A percentile compares a stretch with the other conserved stretches of the same genome.
phyloP scores from a whole-genome alignment of 2,797 vertebrate genomes.

The Rhincodon typus region DNA sequence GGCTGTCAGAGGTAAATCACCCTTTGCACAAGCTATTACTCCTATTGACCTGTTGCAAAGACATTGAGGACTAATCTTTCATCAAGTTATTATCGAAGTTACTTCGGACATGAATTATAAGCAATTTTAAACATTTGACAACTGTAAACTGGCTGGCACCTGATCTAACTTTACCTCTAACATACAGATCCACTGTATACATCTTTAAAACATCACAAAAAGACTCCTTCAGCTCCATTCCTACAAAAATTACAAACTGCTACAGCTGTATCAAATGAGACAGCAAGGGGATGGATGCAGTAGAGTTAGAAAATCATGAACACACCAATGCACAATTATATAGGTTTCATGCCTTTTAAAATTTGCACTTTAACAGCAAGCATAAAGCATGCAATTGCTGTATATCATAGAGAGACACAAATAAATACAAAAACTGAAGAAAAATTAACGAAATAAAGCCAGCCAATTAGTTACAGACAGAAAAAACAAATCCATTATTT shows the following conservation, averaged over 20 bases:
- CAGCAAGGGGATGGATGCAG: background rate
- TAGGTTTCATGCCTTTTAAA: background rate
- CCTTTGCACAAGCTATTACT: background rate
- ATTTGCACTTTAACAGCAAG: background rate
- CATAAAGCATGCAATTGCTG: slow-evolving; percentile 21
- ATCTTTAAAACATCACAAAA: background rate
- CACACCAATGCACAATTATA: too few relatives aligned
- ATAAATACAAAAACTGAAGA: background rate
- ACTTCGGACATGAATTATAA: background rate
- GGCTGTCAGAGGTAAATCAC: too few relatives aligned
- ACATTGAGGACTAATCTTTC: background rate
- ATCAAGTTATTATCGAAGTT: background rate
- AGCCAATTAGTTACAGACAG: background rate
- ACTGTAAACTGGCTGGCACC: too few relatives aligned
- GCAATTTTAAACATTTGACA: background rate
- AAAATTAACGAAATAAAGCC: background rate
- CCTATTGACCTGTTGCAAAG: background rate
- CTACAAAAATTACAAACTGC: background rate
- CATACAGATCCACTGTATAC: background rate
- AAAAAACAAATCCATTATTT: background rate
- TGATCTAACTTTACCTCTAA: background rate
- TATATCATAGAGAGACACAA: background rate
- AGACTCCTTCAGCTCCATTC: background rate
- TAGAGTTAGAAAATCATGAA: background rate
- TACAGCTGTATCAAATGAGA: background rate